Base-by-base conservation (phyloP, 2,888 invertebrate genomes). In the Platycheirus rosarum region DNA sequence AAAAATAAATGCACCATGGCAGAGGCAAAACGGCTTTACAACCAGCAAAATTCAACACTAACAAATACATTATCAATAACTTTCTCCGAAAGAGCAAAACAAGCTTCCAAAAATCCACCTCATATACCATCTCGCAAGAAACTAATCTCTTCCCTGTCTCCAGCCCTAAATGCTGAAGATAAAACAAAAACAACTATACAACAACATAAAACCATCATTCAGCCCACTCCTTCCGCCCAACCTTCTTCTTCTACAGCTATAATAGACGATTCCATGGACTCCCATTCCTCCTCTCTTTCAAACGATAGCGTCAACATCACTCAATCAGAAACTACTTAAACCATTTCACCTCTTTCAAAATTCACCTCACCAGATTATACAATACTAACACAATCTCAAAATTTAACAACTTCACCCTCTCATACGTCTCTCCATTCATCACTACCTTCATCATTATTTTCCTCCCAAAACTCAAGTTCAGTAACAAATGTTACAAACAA, bases 1-100 rank as follows among this genome's bases (percentile, higher is more conserved):
- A 42, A 18, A 32, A 46, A 63, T 20, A 63, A 63, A 18, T 63
- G 46, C 16, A 51, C 23, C 42, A 62, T 62, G 48, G 40, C 60
- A 7, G 44, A 42, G 23, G 60, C 40, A 0, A 60, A 29, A 60
- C 13, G 29, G 9, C 37, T 42, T 1, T 60, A 60, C 44, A 60
- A n/a, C 16, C 29, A 44, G 7, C 26, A 29, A 9, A 29, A 14
- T 16, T 49, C 49, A 29, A 14, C 9, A 3, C 49, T 29, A 49
- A 9, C 49, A 4, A 3, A 1, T 9, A n/a, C 48, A 8, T 13
- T 26, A 13, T 26, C 48, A n/a, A 7, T 13, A 1, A 4, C 23
- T 23, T 48, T 48, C 46, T 3, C 46, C 0, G 46, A 48, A 48
- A 48, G 26, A 48, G 7, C 48, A 6, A 26, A 26, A 23, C 26